These are phyloP conservation scores for Ophthalmotilapia sp. DNA, from an alignment of 2,113 vertebrate genomes.

Conservation along the genomic window DNA sequence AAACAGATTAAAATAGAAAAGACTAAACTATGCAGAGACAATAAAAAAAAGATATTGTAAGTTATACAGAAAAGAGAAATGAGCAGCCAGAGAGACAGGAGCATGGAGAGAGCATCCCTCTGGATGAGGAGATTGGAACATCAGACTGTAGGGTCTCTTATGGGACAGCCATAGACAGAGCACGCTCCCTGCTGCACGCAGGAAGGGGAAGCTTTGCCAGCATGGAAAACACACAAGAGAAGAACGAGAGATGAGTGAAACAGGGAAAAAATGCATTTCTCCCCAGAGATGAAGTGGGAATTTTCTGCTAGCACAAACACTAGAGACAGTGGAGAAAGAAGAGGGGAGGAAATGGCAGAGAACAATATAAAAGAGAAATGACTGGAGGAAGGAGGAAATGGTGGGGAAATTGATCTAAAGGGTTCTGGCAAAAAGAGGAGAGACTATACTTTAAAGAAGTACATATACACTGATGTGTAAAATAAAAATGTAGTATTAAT, in stretches of 20 bases:
- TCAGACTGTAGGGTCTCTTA: constrained; percentile 56
- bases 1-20: constrained; percentile 31
- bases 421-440: constrained; percentile 8
- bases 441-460: background rate
- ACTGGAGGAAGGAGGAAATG: constrained; percentile 10
- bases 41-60: background rate
- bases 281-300: constrained; percentile 51
- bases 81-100: constrained; percentile 32
- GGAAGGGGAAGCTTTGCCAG: constrained; percentile 63
- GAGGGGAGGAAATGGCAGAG: constrained; percentile 28
- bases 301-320: constrained; percentile 53
- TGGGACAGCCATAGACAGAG: constrained; percentile 56
- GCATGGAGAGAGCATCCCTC: constrained; percentile 24
- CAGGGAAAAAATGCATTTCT: constrained; percentile 60
- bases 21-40: constrained; percentile 12
- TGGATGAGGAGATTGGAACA: constrained; percentile 53
- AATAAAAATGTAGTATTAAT: background rate
- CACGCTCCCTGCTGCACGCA: constrained; percentile 50
- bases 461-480: constrained; percentile 1
- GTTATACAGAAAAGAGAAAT: constrained; percentile 25
- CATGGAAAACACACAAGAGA: constrained; percentile 64
- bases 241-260: constrained; percentile 50
- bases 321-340: constrained; percentile 42
- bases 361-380: constrained; percentile 32
- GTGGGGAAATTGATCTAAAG: background rate